Evolutionary conservation across 2,113 vertebrate genomes (phyloP), one percentile per base, ranked within the genome.

Genomic region (Chaetodon auriga): DNA sequence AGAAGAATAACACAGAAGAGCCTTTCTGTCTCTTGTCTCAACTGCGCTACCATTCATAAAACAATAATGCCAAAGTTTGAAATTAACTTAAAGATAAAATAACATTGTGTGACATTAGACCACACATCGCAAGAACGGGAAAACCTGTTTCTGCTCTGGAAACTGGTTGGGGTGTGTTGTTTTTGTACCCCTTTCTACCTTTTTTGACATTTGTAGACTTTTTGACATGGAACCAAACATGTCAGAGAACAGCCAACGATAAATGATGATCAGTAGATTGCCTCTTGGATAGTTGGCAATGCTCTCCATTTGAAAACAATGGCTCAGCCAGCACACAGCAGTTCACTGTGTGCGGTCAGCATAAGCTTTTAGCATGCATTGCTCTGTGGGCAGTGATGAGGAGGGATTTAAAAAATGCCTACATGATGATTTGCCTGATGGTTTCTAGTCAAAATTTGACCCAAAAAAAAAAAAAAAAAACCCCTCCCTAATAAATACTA

Each of bases 261-360:
- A 68, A 58, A 43, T 62, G 53, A 60, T 30, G 43, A 61, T 35
- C 13, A 0, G 41, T 49, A 65, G 55, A 77, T 30, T 69, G 21
- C 13, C 55, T 82, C 38, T 36, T 35, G 60, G 36, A 36, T n/a
- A 55, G 51, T 11, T 74, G 65, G 53, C 76, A 18, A 70, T 23
- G 60, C 48, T 75, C 51, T 41, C 1, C 19, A 65, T 68, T 41
- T 66, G 38, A 46, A 30, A 54, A 88, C 81, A 86, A 84, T 73
- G 55, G 68, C 48, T 41, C 25, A 51, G 57, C n/a, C 51, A n/a
- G 61, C 2, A 4, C 13, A 55, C 43, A 66, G 58, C 46, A 61
- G 48, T 35, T 79, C 14, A 48, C 62, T 2, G 1, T 77, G 61
- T 55, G 61, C 54, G 2, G 81, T 86, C 78, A 84, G 81, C 83